Base-by-base conservation (phyloP, 2,797 vertebrate genomes). In the Tinamus major region DNA sequence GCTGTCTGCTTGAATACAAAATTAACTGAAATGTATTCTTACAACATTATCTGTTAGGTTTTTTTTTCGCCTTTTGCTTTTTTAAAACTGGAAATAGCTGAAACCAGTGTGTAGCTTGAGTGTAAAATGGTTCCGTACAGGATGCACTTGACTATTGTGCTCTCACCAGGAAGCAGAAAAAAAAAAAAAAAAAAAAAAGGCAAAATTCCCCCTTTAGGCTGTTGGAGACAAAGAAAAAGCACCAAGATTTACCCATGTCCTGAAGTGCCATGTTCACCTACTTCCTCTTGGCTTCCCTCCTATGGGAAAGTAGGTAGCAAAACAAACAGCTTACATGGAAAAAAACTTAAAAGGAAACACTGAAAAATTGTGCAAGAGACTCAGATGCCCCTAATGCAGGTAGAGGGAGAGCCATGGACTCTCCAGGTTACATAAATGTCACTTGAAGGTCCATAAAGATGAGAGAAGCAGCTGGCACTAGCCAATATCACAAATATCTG, bases 121-220 rank as follows among this genome's bases (percentile, higher is more conserved):
- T 39, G 51, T 63, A 44, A 80, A 62, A 31, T 29, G n/a, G 85
- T 37, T 33, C 37, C 41, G 46, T 23, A 3, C 0, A 1, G 46
- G 18, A 9, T 29, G 18, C 29, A 74, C 46, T 81, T 91, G 33
- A 33, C 58, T 59, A 8, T 31, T 82, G 29, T 81, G 19, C 27
- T 72, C 79, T 84, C 67, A 87, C 27, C 63, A 88, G 89, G 82
- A 96, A 95, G 59, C 3, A 55, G 16, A 49, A 76, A 51, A 51
- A 51, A 46, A 48, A 48, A 48, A 21, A 21, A 21, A 26, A 49
- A 49, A 23, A 24, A 35, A 35, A 6, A 35, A 35, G 24, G 41
- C 41, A 49, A 49, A 85, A 88, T 90, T 88, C 56, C 70, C 87
- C 10, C 2, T 10, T 74, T 74, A 41, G 35, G 20, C 14, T 41